Evolutionary conservation across 1,140 invertebrate species (phyloP), one percentile per base, ranked within the genome.

Genomic region (Drosophila orena): DNA sequence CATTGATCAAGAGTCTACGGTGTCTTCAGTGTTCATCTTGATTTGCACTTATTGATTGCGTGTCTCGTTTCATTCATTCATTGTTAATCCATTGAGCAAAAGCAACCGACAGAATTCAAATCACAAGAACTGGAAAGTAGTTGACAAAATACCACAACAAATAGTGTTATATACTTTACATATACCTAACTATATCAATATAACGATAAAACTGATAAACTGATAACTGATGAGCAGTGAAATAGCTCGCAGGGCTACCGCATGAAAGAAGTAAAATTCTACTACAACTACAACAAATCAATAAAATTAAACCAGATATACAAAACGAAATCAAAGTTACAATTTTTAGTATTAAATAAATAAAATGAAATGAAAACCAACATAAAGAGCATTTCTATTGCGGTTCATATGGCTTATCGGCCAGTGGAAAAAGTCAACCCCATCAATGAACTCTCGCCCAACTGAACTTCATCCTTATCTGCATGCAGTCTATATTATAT

Each of bases 121-220:
- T 83, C 81, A 72, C 52, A 58, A 84, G 54, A 79, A 69, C 70
- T 69, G 68, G 49, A 75, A 62, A 77, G 55, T 77, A 77, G 61
- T 40, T 54, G 61, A 52, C 54, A 68, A 44, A 61, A 57, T 37
- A 55, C 14, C 54, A 46, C 49, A 47, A 54, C 68, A 71, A 78
- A 75, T 77, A 74, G 77, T 58, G 57, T 78, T 81, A 53, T 35
- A 56, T 38, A 55, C 20, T 22, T 47, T 17, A 69, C 47, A 64
- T 59, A 72, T 54, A 60, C 70, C 61, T 53, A 59, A 37, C 73
- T 81, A 81, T 70, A 81, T 78, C 68, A 81, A 74, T 47, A 69
- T 55, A 69, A 69, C 61, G 62, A 69, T 68, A 54, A 27, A 69
- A 55, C 62, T 44, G 30, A 52, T 20, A 27, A 69, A 55, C 62